A percentile compares a stretch with the other conserved stretches of the same genome.
Conservation (phyloP, 2,888 invertebrate species). For the Hipparchia semele region DNA sequence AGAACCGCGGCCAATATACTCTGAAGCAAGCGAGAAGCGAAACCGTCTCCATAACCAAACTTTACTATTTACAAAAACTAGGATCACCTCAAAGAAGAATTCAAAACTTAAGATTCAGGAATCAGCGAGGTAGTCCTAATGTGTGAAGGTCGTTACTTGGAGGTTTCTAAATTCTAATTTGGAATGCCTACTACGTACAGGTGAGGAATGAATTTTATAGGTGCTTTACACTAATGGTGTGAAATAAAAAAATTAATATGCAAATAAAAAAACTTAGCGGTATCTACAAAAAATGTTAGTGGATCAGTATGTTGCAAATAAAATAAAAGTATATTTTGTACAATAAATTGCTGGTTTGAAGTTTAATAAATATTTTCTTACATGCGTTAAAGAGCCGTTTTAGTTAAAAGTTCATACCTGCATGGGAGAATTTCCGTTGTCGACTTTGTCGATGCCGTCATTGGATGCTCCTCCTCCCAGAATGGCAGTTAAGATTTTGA, state of each 20-base stretch:
- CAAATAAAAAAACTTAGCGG: slow-evolving; percentile 34
- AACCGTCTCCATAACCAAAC: slow-evolving; percentile 80
- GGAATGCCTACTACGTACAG: slow-evolving; percentile 59
- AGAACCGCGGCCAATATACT: slow-evolving; percentile 96
- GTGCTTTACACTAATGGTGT: slow-evolving; percentile 71
- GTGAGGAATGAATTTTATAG: slow-evolving; percentile 67
- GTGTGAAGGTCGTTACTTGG: slow-evolving; percentile 64
- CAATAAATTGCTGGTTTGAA: slow-evolving; percentile 34
- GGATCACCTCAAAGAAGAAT: slow-evolving; percentile 63
- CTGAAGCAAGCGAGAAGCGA: slow-evolving; percentile 88
- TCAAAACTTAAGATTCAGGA: slow-evolving; percentile 27
- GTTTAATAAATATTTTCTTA: slow-evolving; percentile 38
- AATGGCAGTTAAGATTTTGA: slow-evolving; percentile 92
- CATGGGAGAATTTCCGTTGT: slow-evolving; percentile 93
- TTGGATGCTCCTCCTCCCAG: slow-evolving; percentile 90
- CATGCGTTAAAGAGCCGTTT: slow-evolving; percentile 33
- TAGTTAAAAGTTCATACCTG: slow-evolving; percentile 84
- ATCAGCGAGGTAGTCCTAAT: slow-evolving; percentile 52
- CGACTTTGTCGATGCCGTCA: slow-evolving; percentile 95
- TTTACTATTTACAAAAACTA: slow-evolving; percentile 76
- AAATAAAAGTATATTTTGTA: slow-evolving; percentile 37
- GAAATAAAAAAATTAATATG: slow-evolving; percentile 39
- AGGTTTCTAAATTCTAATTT: slow-evolving; percentile 61
- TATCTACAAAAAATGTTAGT: slow-evolving; percentile 78
- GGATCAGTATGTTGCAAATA: slow-evolving; percentile 54